These are phyloP conservation scores for Anthoscopus minutus DNA, from an alignment of 2,113 vertebrate species.

Conservation along the genomic window DNA sequence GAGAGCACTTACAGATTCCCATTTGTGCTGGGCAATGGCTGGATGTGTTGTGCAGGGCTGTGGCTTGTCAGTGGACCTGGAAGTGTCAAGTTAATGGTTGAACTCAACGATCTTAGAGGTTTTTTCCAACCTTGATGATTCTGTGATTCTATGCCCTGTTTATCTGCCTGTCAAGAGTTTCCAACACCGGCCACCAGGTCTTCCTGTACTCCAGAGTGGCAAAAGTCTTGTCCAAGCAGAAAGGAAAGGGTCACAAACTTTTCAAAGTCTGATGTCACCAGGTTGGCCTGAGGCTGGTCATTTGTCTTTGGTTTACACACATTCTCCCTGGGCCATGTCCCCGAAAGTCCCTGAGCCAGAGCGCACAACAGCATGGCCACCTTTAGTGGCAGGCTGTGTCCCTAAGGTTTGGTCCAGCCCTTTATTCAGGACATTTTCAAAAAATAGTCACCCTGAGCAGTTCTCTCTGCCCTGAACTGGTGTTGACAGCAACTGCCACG, in stretches of 20 bases:
- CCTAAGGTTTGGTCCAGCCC: background rate
- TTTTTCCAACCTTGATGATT: background rate
- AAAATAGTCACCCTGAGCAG: slow-evolving; percentile 17
- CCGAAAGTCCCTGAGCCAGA: background rate
- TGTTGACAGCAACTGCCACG: slow-evolving; percentile 16
- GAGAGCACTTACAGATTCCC: background rate
- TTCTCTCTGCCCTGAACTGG: background rate
- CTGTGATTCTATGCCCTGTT: background rate
- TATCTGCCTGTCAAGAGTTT: background rate
- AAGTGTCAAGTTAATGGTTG: background rate
- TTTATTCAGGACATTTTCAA: background rate
- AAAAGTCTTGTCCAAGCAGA: background rate
- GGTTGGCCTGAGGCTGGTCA: background rate
- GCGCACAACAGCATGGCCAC: background rate
- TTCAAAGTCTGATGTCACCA: background rate
- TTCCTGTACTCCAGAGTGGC: background rate
- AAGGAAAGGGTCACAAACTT: background rate
- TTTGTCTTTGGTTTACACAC: background rate
- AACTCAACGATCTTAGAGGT: background rate
- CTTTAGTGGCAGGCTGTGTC: background rate
- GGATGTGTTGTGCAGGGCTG: background rate
- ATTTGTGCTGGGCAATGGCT: background rate
- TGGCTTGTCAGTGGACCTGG: background rate
- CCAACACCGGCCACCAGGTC: background rate
- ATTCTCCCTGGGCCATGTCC: background rate